These are phyloP conservation scores for Dasypus novemcinctus DNA, from an alignment of 2,113 vertebrate genomes.

Conservation along the genomic window DNA sequence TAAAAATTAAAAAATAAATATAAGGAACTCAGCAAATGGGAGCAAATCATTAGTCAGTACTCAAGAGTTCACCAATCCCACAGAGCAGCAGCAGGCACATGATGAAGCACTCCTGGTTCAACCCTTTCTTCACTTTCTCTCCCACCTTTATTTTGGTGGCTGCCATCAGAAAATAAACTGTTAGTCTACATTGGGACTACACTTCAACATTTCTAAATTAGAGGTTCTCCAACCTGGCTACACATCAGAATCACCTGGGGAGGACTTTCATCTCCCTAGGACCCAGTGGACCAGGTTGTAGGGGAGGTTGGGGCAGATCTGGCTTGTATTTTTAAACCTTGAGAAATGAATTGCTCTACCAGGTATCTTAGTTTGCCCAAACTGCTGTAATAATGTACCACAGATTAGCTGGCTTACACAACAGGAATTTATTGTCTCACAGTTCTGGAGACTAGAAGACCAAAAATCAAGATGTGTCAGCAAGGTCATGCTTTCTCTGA, in stretches of 20 bases:
- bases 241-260: background rate
- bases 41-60: fast-evolving
- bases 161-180: background rate
- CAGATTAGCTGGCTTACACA: no score
- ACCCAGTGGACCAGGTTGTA: no score
- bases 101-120: fast-evolving
- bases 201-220: background rate
- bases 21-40: background rate
- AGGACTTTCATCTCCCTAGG: background rate
- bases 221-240: background rate
- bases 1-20: background rate
- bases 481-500: no score
- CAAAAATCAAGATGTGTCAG: no score
- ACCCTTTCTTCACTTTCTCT: background rate
- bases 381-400: no score
- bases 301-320: background rate
- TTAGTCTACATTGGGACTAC: background rate
- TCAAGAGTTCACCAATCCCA: no score
- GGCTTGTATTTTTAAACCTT: background rate
- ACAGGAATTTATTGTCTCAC: no score
- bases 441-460: no score
- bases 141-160: background rate
- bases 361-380: no score
- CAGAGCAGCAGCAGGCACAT: background rate
- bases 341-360: background rate